These are phyloP conservation scores for Yponomeuta evonymella DNA, from an alignment of 2,888 invertebrate species.

Conservation along the genomic window DNA sequence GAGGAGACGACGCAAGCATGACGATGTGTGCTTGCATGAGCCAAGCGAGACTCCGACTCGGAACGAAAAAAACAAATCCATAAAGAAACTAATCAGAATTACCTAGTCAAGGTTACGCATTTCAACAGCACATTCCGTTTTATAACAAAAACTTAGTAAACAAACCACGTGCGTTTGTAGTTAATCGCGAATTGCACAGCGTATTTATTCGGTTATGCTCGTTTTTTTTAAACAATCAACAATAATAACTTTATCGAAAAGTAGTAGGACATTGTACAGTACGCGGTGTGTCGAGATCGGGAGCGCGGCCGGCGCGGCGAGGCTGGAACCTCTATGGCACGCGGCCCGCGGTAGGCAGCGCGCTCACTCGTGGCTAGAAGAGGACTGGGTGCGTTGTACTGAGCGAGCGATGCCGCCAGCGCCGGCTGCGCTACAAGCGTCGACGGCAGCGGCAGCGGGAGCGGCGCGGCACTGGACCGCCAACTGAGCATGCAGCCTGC, in stretches of 20 bases:
- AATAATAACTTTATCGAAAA: not conserved
- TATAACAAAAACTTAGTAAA: conserved; percentile 10
- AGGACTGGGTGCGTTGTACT: conserved; percentile 41
- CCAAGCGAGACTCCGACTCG: conserved; percentile 22
- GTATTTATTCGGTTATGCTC: not conserved
- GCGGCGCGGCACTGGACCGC: conserved; percentile 15
- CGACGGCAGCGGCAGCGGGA: conserved; percentile 14
- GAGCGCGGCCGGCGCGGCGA: conserved; percentile 5
- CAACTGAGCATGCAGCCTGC: conserved; percentile 12
- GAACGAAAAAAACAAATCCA: conserved; percentile 38
- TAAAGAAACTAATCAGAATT: conserved; percentile 38
- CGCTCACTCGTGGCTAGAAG: conserved; percentile 70
- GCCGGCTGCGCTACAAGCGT: conserved; percentile 7
- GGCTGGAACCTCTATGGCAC: conserved; percentile 37
- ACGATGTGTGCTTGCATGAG: conserved; percentile 20
- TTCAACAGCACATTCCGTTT: conserved; percentile 65
- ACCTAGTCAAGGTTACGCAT: conserved; percentile 49
- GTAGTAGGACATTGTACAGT: not conserved
- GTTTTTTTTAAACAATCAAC: not conserved
- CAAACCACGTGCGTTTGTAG: conserved; percentile 5
- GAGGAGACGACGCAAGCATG: conserved; percentile 32
- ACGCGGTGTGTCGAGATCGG: not conserved
- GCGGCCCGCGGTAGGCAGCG: conserved; percentile 64
- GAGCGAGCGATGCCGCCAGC: conserved; percentile 28
- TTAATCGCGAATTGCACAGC: not conserved